These are phyloP conservation scores for Junco hyemalis DNA, from an alignment of 2,113 vertebrate genomes.

Conservation along the genomic window DNA sequence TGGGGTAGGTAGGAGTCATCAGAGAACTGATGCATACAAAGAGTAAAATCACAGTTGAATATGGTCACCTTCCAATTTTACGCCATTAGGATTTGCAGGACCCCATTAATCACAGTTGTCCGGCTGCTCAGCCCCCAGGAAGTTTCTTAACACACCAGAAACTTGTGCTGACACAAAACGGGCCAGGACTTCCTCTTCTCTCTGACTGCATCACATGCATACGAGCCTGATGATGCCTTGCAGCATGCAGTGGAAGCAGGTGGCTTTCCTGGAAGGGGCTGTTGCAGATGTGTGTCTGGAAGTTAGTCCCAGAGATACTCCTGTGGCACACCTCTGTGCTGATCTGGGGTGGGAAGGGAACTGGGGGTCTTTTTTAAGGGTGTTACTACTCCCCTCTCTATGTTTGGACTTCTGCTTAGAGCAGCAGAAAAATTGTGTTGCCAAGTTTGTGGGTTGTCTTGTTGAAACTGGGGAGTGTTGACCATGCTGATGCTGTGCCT, in stretches of 20 bases:
- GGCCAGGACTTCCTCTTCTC: slow-evolving; percentile 14
- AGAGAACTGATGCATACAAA: neutral
- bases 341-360: neutral
- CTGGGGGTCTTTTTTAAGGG: neutral
- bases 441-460: neutral
- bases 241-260: neutral
- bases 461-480: neutral
- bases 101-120: neutral
- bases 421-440: neutral
- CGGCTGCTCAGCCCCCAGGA: neutral
- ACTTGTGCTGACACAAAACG: neutral
- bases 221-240: neutral
- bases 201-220: neutral
- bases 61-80: neutral
- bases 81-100: neutral
- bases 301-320: neutral
- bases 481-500: neutral
- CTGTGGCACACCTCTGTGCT: neutral
- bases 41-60: neutral
- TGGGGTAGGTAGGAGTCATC: neutral
- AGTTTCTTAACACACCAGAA: slow-evolving; percentile 18
- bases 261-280: neutral
- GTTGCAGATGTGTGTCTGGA: neutral
- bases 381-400: neutral
- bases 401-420: neutral